phyloP scores from a whole-genome alignment of 2,797 vertebrate species.

The Hydrophis major region DNA sequence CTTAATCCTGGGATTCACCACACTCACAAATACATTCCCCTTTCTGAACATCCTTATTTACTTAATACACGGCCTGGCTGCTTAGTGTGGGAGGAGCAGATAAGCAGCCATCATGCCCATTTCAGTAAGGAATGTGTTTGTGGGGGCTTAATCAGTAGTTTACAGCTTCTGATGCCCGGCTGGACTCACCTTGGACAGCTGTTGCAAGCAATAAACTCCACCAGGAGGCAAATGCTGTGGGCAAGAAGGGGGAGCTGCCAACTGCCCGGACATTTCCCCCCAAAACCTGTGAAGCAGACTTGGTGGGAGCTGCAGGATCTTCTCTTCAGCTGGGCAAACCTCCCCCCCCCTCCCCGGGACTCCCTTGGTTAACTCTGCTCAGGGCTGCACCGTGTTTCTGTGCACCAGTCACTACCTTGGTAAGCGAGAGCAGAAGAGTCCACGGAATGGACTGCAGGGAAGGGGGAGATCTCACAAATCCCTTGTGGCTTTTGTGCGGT shows the following conservation, averaged over 20 bases:
- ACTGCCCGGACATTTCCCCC: background rate
- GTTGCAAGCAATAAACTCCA: background rate
- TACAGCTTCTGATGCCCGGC: no score
- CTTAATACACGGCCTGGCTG: background rate
- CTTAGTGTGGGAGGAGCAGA: background rate
- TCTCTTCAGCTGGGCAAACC: background rate
- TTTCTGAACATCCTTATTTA: background rate
- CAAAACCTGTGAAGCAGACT: background rate
- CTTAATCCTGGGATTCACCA: background rate
- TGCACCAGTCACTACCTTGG: background rate
- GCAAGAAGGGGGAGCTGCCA: background rate
- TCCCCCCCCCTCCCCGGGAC: fast-evolving
- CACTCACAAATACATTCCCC: background rate
- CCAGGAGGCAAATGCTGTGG: background rate
- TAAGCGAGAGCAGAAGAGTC: background rate
- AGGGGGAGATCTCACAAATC: no score
- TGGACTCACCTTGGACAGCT: background rate
- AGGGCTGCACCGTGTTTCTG: background rate
- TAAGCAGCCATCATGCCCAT: background rate
- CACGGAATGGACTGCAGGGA: background rate
- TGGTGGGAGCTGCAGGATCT: background rate
- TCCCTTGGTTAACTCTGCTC: background rate
- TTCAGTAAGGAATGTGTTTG: background rate
- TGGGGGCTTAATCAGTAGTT: background rate
- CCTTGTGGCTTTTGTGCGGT: no score